These are phyloP conservation scores for Trididemnum miniatum DNA, from an alignment of 23 tunicate species.

Conservation along the genomic window DNA sequence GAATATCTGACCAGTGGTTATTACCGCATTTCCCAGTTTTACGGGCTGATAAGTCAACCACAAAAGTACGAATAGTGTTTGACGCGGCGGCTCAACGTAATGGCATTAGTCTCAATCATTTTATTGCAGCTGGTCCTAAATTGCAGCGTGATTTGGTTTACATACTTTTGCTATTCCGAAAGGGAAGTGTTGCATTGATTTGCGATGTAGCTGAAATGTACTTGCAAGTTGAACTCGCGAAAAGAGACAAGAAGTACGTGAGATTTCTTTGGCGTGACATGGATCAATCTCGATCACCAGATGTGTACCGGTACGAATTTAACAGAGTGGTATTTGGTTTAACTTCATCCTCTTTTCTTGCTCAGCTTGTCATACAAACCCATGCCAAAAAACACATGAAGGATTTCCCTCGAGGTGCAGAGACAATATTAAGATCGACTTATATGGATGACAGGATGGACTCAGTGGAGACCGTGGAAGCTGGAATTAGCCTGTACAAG, in stretches of 20 bases:
- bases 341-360: constrained; percentile 9
- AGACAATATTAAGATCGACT: constrained; percentile 5
- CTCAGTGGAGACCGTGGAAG: constrained; percentile 7
- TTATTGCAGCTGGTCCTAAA: not conserved
- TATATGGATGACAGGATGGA: constrained; percentile 17
- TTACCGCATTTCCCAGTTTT: constrained; percentile 11
- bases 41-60: constrained; percentile 7
- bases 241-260: not conserved
- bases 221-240: not conserved
- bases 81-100: constrained; percentile 4
- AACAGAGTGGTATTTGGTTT: not conserved
- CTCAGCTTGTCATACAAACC: not conserved
- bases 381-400: not conserved
- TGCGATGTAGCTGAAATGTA: constrained; percentile 20
- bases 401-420: not conserved
- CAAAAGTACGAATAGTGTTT: not conserved
- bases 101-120: not conserved
- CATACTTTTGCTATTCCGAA: constrained; percentile 4
- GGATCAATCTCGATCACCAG: constrained; percentile 9
- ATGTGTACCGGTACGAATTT: constrained; percentile 4
- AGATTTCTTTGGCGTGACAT: constrained; percentile 4
- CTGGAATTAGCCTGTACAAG: not conserved
- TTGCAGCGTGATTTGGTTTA: constrained; percentile 8
- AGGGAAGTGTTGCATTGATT: not conserved
- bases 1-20: constrained; percentile 19